Percentiles rank a stretch among this genome's conserved stretches.
These are phyloP conservation scores for Lates calcarifer DNA, from an alignment of 2,113 vertebrate genomes.

Conservation along the genomic window DNA sequence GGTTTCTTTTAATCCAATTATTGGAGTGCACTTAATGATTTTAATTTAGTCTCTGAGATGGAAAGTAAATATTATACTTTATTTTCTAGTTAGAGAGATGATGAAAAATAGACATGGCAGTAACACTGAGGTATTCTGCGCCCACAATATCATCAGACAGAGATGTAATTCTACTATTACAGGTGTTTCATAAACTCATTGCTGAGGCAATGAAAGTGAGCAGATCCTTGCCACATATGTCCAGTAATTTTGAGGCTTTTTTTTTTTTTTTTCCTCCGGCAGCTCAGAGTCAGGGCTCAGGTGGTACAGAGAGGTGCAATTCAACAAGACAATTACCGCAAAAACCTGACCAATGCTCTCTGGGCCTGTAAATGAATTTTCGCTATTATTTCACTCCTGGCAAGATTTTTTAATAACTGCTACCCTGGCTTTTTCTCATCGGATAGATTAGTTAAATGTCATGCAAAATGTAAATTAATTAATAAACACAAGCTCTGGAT, in stretches of 20 bases:
- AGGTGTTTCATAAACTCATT: constrained; percentile 18
- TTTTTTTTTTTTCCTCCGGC: constrained; percentile 9
- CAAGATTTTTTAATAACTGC: constrained; percentile 73
- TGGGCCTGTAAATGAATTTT: constrained; percentile 71
- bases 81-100: constrained; percentile 23
- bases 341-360: constrained; percentile 68
- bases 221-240: constrained; percentile 33
- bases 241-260: neutral
- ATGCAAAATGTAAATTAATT: constrained; percentile 77
- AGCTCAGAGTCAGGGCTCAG: constrained; percentile 66
- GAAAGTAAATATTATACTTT: constrained; percentile 46
- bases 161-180: neutral
- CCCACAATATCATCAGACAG: neutral
- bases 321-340: constrained; percentile 77
- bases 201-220: neutral
- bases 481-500: constrained; percentile 68
- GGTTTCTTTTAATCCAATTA: constrained; percentile 66
- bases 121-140: neutral
- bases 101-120: constrained; percentile 1
- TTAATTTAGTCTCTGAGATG: constrained; percentile 50
- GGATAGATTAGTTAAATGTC: constrained; percentile 78
- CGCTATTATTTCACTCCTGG: constrained; percentile 74
- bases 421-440: constrained; percentile 8
- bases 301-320: constrained; percentile 70
- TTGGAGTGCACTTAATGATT: constrained; percentile 64